A percentile compares a stretch with the other conserved stretches of the same genome.
Evolutionary conservation across 2,113 vertebrate species (phyloP).

Genomic region (Nothoprocta perdicaria): DNA sequence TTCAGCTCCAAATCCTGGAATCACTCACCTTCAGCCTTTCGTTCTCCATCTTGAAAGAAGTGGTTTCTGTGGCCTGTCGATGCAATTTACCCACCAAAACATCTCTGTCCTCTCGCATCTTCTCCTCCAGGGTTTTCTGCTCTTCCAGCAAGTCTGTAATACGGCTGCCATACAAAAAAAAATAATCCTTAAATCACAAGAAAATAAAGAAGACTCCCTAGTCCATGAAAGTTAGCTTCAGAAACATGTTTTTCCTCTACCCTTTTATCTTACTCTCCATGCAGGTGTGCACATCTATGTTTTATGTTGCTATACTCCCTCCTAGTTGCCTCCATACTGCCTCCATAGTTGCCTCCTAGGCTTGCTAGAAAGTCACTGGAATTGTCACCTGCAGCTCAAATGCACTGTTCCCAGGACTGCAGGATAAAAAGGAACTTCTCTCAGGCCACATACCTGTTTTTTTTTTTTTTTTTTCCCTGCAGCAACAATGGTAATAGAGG

Average conservation of each 20-base stretch:
- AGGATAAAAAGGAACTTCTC: not conserved
- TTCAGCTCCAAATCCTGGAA: not conserved
- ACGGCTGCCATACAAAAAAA: constrained; percentile 70
- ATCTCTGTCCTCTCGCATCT: constrained; percentile 79
- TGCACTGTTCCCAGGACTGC: not conserved
- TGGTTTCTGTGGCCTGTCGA: constrained; percentile 78
- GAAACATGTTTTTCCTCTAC: not conserved
- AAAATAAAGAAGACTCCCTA: not conserved
- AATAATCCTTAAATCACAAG: not conserved
- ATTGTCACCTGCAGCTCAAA: not conserved
- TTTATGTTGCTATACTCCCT: not conserved
- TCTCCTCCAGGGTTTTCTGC: constrained; percentile 80
- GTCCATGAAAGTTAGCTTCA: not conserved
- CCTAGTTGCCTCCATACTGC: no score
- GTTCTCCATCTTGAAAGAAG: constrained; percentile 82
- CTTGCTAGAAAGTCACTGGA: not conserved
- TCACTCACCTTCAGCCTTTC: constrained; percentile 86
- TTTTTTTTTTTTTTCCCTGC: not conserved
- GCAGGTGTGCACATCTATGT: not conserved
- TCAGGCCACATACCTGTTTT: not conserved
- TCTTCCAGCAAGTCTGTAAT: constrained; percentile 84
- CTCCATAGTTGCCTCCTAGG: not conserved
- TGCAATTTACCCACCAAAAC: constrained; percentile 81
- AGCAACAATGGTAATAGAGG: not conserved
- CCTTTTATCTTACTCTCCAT: not conserved